Conservation (phyloP, 2,888 invertebrate species). For the Archips crataeganus region DNA sequence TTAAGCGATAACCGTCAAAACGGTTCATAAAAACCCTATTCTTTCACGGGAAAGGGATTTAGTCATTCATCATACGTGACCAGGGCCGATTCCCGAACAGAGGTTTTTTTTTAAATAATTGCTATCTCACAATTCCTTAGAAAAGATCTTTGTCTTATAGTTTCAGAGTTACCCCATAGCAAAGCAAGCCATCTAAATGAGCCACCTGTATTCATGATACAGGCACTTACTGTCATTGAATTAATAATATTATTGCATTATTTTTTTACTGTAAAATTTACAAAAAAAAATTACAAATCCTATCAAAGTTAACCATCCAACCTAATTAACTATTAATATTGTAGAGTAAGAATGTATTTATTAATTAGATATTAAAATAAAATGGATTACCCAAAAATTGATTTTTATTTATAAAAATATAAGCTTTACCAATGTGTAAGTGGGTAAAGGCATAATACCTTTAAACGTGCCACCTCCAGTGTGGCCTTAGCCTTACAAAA, state of each 20-base stretch:
- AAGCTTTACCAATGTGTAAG: neutral
- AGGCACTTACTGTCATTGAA: neutral
- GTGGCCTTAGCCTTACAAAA: neutral
- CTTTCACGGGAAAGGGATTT: too few relatives aligned
- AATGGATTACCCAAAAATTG: neutral
- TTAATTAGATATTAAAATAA: conserved; percentile 26
- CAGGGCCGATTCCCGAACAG: too few relatives aligned
- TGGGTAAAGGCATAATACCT: neutral
- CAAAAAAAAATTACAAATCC: neutral
- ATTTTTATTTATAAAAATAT: conserved; percentile 23
- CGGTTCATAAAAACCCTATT: too few relatives aligned
- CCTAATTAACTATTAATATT: conserved; percentile 12
- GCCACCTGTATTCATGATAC: neutral
- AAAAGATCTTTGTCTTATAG: too few relatives aligned
- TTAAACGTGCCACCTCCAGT: neutral
- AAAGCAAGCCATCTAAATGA: too few relatives aligned
- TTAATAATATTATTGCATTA: neutral
- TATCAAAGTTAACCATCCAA: conserved; percentile 5
- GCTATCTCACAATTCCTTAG: too few relatives aligned
- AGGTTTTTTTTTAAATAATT: too few relatives aligned
- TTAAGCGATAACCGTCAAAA: too few relatives aligned
- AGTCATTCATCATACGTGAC: too few relatives aligned
- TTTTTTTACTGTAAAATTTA: conserved; percentile 2
- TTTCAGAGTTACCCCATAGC: too few relatives aligned
- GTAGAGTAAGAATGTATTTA: conserved; percentile 40